phyloP scores from a whole-genome alignment of 2,888 invertebrate species.

The Thera obeliscata region DNA sequence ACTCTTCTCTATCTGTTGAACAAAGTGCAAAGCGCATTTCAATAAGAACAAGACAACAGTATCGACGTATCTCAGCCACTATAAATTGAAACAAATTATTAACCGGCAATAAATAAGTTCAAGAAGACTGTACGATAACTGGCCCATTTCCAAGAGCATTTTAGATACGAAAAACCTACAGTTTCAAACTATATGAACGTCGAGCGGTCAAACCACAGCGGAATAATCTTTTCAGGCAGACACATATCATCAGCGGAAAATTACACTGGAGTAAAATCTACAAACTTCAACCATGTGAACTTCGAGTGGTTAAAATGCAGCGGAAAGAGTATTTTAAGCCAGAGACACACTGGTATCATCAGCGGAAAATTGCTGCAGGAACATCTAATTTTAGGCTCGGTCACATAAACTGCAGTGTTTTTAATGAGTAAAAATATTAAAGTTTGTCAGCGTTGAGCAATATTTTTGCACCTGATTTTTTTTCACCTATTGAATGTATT shows the following conservation, averaged over 20 bases:
- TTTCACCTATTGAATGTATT: too few relatives aligned
- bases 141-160: constrained; percentile 72
- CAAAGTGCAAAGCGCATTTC: constrained; percentile 15
- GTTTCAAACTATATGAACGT: constrained; percentile 12
- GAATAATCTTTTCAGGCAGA: background rate
- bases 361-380: too few relatives aligned
- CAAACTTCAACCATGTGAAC: too few relatives aligned
- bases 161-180: constrained; percentile 68
- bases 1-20: background rate
- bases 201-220: constrained; percentile 2
- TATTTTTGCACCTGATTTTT: too few relatives aligned
- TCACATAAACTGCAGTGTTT: too few relatives aligned
- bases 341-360: too few relatives aligned
- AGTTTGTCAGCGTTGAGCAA: too few relatives aligned
- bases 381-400: too few relatives aligned
- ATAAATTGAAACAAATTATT: constrained; percentile 79
- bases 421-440: too few relatives aligned
- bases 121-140: constrained; percentile 62
- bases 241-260: background rate
- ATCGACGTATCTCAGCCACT: constrained; percentile 26
- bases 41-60: constrained; percentile 25
- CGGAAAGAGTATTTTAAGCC: too few relatives aligned
- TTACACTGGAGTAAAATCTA: too few relatives aligned
- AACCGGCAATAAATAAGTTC: constrained; percentile 76
- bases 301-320: too few relatives aligned